Evolutionary conservation across 2,797 vertebrate genomes (phyloP).

Genomic region (Acropternis orthonyx): DNA sequence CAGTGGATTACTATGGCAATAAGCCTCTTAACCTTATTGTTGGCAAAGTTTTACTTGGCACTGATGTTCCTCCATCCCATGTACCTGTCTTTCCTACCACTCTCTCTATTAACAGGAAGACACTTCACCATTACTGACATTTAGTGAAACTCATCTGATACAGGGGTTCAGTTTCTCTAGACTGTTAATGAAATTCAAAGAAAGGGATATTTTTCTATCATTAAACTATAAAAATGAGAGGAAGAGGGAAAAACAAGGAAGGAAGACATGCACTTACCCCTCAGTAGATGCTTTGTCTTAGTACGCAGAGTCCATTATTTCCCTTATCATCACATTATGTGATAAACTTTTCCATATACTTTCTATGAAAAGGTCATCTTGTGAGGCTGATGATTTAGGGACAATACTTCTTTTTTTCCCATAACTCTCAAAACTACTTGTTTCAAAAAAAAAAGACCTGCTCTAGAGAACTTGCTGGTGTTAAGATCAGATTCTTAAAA

Average conservation of each 20-base stretch:
- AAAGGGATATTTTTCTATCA: background rate
- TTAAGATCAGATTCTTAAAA: background rate
- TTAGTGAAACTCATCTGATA: background rate
- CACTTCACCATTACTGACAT: background rate
- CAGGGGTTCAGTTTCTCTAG: background rate
- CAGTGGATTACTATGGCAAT: background rate
- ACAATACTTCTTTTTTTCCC: accelerated
- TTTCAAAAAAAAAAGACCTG: background rate
- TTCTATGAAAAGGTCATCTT: background rate
- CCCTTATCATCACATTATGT: background rate
- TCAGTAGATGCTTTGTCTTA: background rate
- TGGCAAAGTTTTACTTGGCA: background rate
- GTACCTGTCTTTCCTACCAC: background rate
- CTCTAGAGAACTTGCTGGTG: background rate
- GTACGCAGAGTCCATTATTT: background rate
- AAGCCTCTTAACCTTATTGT: background rate
- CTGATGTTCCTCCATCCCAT: background rate
- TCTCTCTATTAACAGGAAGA: background rate
- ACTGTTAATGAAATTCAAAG: background rate
- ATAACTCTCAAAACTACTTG: background rate
- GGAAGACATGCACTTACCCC: background rate
- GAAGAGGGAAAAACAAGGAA: background rate
- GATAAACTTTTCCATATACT: background rate
- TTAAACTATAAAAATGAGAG: background rate
- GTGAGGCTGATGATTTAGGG: background rate